Percentiles rank a stretch among this genome's conserved stretches.
Evolutionary conservation across 2,888 invertebrate genomes (phyloP).

Genomic region (Alentia gelatinosa): DNA sequence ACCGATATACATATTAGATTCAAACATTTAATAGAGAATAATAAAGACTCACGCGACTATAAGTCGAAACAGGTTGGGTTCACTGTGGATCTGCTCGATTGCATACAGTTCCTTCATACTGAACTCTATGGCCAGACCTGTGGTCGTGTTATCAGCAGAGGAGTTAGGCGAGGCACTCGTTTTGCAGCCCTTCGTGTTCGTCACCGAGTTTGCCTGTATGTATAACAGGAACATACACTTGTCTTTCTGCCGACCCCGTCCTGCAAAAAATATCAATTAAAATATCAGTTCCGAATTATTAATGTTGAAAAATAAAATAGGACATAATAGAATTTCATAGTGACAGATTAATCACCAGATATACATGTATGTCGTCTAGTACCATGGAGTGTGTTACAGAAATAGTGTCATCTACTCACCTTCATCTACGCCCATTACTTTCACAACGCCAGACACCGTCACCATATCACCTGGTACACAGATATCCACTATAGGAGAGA

Average conservation of each 20-base stretch:
- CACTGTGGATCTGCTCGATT: conserved; percentile 87
- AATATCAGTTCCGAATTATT: background rate
- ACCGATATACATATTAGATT: too few relatives aligned
- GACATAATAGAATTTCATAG: too few relatives aligned
- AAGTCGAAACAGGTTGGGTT: conserved; percentile 88
- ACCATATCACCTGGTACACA: conserved; percentile 94
- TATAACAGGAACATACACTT: conserved; percentile 84
- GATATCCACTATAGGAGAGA: conserved; percentile 84
- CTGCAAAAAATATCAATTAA: conserved; percentile 60
- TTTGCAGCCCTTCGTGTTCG: conserved; percentile 84
- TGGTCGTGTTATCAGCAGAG: conserved; percentile 53
- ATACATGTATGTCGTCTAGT: too few relatives aligned
- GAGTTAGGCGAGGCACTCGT: conserved; percentile 6
- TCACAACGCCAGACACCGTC: conserved; percentile 92
- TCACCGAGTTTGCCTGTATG: conserved; percentile 89
- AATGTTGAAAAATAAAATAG: background rate
- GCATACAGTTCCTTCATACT: conserved; percentile 88
- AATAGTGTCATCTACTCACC: conserved; percentile 65
- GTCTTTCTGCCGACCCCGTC: conserved; percentile 78
- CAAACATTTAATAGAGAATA: too few relatives aligned
- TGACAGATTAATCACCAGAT: too few relatives aligned
- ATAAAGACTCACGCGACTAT: conserved; percentile 84
- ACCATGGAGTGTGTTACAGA: background rate
- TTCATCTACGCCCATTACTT: conserved; percentile 81
- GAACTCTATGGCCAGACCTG: conserved; percentile 83